Base-by-base conservation (phyloP, 1,140 invertebrate species). In the Dinothrombium tinctorium region DNA sequence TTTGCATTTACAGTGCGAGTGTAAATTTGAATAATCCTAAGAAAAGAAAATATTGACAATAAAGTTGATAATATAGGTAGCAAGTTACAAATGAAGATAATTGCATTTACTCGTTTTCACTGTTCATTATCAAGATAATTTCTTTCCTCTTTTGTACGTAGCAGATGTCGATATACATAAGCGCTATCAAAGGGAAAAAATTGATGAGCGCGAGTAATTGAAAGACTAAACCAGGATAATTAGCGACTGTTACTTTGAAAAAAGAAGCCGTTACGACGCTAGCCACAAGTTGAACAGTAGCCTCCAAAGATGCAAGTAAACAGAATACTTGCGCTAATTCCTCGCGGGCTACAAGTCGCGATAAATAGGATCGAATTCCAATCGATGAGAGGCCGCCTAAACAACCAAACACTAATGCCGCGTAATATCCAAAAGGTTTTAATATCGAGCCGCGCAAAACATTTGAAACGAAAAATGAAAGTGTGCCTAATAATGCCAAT, bases 301-400 rank as follows among this genome's bases (percentile, higher is more conserved):
- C 17, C 8, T 45, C 31, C 26, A 45, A 15, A 11, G 23, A 12
- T 12, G 39, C 28, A 20, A 45, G 14, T 5, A 42, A 14, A 3
- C 12, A 17, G 20, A 43, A 45, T n/a, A 45, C 35, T 28, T 32
- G 20, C 11, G 39, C 44, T 15, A 42, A 26, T 36, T 45, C 44
- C 7, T 41, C 26, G 6, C 7, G 21, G 11, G 24, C 20, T 8
- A 45, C 32, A 2, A 45, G 22, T 37, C 25, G 33, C 3, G 44
- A 20, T 5, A 43, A 14, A 15, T 33, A 26, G 3, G 40, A 9
- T 25, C 40, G 8, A n/a, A 45, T 24, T 2, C 43, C 44, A 7
- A 45, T 33, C 21, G 33, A 14, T 14, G 22, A 5, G 5, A 41
- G 7, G 3, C 15, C 9, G 15, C 22, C 21, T n/a, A 42, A 21